Conservation (phyloP, 2,113 vertebrate genomes). For the Pluvialis apricaria region DNA sequence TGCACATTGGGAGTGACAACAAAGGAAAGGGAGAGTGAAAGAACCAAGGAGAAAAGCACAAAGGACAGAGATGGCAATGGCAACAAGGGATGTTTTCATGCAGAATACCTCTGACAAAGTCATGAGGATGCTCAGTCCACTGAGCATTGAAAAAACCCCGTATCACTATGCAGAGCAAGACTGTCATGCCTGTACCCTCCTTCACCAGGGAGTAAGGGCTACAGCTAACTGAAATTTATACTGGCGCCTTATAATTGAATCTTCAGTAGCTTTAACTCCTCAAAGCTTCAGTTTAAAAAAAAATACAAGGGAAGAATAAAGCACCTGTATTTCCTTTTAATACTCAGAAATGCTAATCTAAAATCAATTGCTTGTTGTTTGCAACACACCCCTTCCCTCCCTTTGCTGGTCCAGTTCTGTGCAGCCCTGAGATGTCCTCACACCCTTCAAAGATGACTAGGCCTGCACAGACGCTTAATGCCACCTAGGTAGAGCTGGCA, state of each 20-base stretch:
- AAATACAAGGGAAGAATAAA: background rate
- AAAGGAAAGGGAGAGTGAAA: background rate
- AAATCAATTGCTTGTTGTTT: background rate
- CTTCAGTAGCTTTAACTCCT: background rate
- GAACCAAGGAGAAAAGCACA: background rate
- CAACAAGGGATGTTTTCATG: background rate
- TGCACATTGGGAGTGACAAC: background rate
- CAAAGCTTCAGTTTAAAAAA: background rate
- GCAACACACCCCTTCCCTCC: background rate
- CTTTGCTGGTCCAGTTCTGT: background rate
- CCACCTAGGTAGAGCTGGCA: background rate
- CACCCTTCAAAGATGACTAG: background rate
- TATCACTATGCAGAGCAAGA: background rate
- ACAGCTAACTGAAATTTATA: background rate
- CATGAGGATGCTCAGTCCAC: background rate
- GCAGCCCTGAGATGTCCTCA: background rate
- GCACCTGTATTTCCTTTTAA: background rate
- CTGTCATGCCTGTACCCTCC: background rate
- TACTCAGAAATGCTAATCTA: background rate
- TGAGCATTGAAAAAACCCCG: background rate
- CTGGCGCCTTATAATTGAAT: background rate
- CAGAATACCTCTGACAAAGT: background rate
- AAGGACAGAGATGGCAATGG: background rate
- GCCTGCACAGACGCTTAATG: background rate
- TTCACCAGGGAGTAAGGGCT: background rate